Evolutionary conservation across 2,113 vertebrate genomes (phyloP).

Genomic region (Cyanoramphus novaezelandiae): DNA sequence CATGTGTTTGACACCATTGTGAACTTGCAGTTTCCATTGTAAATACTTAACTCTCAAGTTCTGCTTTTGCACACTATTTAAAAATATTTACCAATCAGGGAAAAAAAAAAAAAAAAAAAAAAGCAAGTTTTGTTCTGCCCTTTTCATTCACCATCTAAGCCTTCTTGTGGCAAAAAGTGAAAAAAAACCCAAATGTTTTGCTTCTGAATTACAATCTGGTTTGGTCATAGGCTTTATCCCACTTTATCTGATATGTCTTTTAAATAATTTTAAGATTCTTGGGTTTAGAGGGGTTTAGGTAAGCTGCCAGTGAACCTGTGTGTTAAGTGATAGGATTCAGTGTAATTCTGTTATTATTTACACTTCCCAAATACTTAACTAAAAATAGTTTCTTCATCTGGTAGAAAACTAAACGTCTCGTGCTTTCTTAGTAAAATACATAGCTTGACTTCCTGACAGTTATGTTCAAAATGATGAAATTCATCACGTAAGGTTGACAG

Average conservation of each 20-base stretch:
- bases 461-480: conserved; percentile 55
- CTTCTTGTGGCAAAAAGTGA: background rate
- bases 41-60: background rate
- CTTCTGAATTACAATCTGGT: background rate
- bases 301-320: conserved; percentile 24
- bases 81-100: background rate
- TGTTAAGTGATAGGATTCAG: background rate
- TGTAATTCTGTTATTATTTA: conserved; percentile 4
- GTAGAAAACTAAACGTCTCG: conserved; percentile 17
- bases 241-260: conserved; percentile 13
- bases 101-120: background rate
- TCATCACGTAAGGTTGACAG: conserved; percentile 46
- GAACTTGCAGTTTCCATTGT: background rate
- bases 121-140: background rate
- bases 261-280: conserved; percentile 20
- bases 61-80: background rate
- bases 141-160: background rate
- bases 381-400: background rate
- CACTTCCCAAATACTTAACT: conserved; percentile 31
- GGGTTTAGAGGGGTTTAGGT: conserved; percentile 20
- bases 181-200: background rate
- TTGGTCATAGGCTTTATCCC: background rate
- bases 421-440: conserved; percentile 38
- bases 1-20: background rate
- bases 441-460: conserved; percentile 31